Evolutionary conservation across 2,888 invertebrate species (phyloP).

Genomic region (Tinea semifulvella): DNA sequence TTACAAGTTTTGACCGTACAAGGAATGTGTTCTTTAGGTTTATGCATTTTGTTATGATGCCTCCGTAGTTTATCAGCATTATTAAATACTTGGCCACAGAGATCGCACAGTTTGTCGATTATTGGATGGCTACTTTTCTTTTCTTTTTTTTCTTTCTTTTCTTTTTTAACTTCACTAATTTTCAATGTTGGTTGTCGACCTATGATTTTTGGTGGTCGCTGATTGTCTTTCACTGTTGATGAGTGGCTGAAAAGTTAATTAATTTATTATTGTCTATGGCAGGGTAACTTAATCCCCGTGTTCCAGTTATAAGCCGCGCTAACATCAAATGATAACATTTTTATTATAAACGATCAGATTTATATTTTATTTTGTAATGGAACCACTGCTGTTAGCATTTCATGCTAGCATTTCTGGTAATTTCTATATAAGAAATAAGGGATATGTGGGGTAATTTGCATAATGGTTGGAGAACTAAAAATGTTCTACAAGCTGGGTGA

Average conservation of each 20-base stretch:
- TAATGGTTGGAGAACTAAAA: too few species aligned
- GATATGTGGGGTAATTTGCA: too few species aligned
- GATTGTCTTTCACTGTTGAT: constrained; percentile 22
- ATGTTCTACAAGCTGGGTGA: too few species aligned
- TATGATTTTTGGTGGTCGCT: constrained; percentile 10
- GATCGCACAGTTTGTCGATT: constrained; percentile 36
- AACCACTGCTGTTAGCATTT: too few species aligned
- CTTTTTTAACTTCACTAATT: constrained; percentile 24
- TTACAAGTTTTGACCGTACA: constrained; percentile 37
- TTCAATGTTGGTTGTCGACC: constrained; percentile 19
- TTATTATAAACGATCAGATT: too few species aligned
- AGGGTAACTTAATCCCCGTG: too few species aligned
- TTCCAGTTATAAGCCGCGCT: too few species aligned
- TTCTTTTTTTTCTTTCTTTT: constrained; percentile 21
- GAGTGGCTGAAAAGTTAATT: constrained; percentile 27
- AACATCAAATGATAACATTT: too few species aligned
- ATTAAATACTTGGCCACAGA: constrained; percentile 44
- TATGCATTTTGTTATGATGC: constrained; percentile 41
- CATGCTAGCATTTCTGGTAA: too few species aligned
- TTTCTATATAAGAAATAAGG: too few species aligned
- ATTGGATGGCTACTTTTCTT: too few species aligned
- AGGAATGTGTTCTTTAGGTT: constrained; percentile 30
- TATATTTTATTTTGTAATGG: too few species aligned
- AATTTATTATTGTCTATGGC: background rate
- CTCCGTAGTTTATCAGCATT: constrained; percentile 30